Evolutionary conservation across 2,888 invertebrate species (phyloP).

Genomic region (Ophion obscuratus): DNA sequence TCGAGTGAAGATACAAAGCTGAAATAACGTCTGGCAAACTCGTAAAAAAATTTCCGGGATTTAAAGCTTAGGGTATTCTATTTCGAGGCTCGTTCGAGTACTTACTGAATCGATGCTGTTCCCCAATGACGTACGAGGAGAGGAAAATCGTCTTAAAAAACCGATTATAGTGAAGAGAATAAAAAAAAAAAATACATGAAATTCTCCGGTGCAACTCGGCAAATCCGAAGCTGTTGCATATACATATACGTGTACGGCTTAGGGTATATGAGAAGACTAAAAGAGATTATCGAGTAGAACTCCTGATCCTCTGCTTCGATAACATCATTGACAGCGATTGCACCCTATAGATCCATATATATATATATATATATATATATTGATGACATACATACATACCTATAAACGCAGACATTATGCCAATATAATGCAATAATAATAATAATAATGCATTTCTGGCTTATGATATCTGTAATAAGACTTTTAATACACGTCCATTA

Average conservation of each 20-base stretch:
- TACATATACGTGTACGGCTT: background rate
- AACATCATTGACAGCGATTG: background rate
- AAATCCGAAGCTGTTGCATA: background rate
- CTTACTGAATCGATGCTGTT: conserved; percentile 7
- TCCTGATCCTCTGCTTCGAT: background rate
- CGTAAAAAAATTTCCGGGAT: background rate
- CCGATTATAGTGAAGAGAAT: conserved; percentile 1
- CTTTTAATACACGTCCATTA: conserved; percentile 48
- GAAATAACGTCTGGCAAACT: background rate
- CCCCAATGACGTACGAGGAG: conserved; percentile 6
- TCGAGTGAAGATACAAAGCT: background rate
- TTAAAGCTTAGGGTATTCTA: background rate
- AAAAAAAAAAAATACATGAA: background rate
- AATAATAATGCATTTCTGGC: background rate
- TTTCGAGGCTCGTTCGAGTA: conserved; percentile 15
- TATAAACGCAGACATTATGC: too few species aligned
- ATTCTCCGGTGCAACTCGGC: background rate
- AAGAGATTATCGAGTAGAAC: background rate
- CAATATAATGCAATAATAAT: too few species aligned
- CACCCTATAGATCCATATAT: background rate
- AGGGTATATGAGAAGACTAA: background rate
- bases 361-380: too few species aligned
- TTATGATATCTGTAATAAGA: conserved; percentile 34
- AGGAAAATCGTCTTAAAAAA: conserved; percentile 11
- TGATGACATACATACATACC: background rate